These are phyloP conservation scores for Atlantisia rogersi DNA, from an alignment of 2,113 vertebrate species.

Conservation along the genomic window DNA sequence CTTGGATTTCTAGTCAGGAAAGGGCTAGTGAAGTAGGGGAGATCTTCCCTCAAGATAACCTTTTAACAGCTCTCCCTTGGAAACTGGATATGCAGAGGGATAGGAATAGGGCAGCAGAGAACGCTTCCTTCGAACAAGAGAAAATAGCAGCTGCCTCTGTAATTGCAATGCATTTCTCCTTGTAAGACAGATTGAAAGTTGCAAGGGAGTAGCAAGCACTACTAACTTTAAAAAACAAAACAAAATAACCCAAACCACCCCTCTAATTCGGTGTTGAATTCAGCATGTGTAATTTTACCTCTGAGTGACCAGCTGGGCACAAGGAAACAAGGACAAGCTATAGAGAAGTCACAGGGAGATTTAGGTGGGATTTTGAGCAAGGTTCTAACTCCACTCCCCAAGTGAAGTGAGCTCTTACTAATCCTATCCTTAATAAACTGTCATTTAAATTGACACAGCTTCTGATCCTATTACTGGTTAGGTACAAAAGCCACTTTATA, in stretches of 20 bases:
- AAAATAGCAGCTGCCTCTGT: constrained; percentile 25
- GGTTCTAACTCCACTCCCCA: not conserved
- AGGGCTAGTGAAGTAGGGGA: not conserved
- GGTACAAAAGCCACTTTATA: not conserved
- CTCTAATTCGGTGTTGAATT: not conserved
- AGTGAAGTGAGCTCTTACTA: not conserved
- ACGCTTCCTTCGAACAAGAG: not conserved
- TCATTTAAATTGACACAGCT: not conserved
- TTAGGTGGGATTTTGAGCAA: not conserved
- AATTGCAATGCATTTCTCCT: not conserved
- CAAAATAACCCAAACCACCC: no score
- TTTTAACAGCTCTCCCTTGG: not conserved
- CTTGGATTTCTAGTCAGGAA: not conserved
- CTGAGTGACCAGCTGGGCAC: not conserved
- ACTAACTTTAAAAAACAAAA: not conserved
- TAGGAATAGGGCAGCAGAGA: not conserved
- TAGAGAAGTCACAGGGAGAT: not conserved
- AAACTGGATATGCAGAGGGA: constrained; percentile 17
- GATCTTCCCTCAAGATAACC: not conserved
- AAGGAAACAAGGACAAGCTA: not conserved
- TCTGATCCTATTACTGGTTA: not conserved
- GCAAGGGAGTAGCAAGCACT: not conserved
- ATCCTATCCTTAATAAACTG: constrained; percentile 9
- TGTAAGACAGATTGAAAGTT: not conserved
- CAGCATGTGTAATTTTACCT: not conserved